Percentiles rank a stretch among this genome's conserved stretches.
phyloP scores from a whole-genome alignment of 2,797 vertebrate species.

The Poecilia wingei region DNA sequence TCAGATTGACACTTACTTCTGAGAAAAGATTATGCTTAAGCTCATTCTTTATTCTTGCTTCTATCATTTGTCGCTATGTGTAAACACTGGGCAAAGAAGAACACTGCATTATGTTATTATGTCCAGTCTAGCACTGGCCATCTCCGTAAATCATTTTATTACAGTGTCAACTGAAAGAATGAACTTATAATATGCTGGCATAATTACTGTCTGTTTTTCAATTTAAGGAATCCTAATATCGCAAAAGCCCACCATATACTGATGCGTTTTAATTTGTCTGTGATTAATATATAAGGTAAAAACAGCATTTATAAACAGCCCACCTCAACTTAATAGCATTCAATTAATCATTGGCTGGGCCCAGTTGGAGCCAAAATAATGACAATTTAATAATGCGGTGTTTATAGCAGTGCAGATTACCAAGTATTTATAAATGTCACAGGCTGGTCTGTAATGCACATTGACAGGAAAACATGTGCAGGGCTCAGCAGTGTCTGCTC shows the following conservation, averaged over 20 bases:
- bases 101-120: slow-evolving; percentile 26
- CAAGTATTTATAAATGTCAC: slow-evolving; percentile 82
- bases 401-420: slow-evolving; percentile 75
- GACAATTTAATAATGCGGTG: slow-evolving; percentile 79
- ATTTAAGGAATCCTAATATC: slow-evolving; percentile 34
- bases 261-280: slow-evolving; percentile 69
- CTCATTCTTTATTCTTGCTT: slow-evolving; percentile 65
- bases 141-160: slow-evolving; percentile 67
- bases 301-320: slow-evolving; percentile 69
- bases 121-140: slow-evolving; percentile 35
- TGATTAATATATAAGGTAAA: slow-evolving; percentile 73
- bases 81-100: slow-evolving; percentile 18
- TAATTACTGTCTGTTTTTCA: slow-evolving; percentile 42
- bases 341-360: slow-evolving; percentile 77
- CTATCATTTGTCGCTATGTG: slow-evolving; percentile 22
- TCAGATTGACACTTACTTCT: slow-evolving; percentile 34
- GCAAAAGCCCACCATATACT: slow-evolving; percentile 49
- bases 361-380: slow-evolving; percentile 76
- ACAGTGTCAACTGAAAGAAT: slow-evolving; percentile 56
- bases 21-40: slow-evolving; percentile 57
- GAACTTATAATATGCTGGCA: slow-evolving; percentile 56
- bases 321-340: slow-evolving; percentile 75
- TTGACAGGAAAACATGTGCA: slow-evolving; percentile 75
- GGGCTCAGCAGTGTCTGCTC: slow-evolving; percentile 73
- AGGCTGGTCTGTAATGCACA: slow-evolving; percentile 71